Conservation (phyloP, 2,888 invertebrate genomes). For the Drosophila mettleri region DNA sequence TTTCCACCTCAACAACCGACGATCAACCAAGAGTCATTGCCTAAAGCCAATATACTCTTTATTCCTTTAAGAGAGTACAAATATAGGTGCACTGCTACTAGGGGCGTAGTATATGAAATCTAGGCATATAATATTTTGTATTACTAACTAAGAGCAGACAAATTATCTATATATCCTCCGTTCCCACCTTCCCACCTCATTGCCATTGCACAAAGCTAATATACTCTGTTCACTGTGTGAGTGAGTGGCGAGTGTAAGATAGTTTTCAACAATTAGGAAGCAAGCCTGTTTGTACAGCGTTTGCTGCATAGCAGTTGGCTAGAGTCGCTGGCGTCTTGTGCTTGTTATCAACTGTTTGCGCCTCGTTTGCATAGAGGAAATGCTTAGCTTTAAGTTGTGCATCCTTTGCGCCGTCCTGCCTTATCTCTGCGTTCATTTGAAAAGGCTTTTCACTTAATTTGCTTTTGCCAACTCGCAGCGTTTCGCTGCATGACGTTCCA, state of each 20-base stretch:
- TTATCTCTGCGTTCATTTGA: slow-evolving; percentile 38
- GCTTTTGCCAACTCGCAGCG: slow-evolving; percentile 46
- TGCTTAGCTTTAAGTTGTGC: slow-evolving; percentile 34
- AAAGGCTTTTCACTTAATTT: slow-evolving; percentile 66
- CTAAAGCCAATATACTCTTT: too few relatives aligned
- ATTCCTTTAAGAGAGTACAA: too few relatives aligned
- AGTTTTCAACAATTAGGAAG: slow-evolving; percentile 1
- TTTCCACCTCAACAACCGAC: too few relatives aligned
- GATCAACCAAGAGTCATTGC: too few relatives aligned
- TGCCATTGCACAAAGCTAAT: not conserved
- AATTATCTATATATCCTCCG: too few relatives aligned
- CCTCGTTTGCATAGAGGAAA: slow-evolving; percentile 22
- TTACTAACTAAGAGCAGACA: too few relatives aligned
- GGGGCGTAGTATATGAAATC: too few relatives aligned
- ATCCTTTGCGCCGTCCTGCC: slow-evolving; percentile 16
- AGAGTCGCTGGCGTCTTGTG: not conserved
- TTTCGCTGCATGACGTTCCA: slow-evolving; percentile 27
- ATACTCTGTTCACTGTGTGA: not conserved
- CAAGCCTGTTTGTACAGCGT: not conserved
- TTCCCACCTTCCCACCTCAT: too few relatives aligned
- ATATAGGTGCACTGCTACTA: too few relatives aligned
- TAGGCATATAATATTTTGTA: too few relatives aligned
- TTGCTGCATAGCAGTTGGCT: not conserved
- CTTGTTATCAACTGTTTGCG: slow-evolving; percentile 16
- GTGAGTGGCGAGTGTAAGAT: not conserved